phyloP scores from a whole-genome alignment of 2,113 vertebrate species.

The Nyctereutes procyonoides region DNA sequence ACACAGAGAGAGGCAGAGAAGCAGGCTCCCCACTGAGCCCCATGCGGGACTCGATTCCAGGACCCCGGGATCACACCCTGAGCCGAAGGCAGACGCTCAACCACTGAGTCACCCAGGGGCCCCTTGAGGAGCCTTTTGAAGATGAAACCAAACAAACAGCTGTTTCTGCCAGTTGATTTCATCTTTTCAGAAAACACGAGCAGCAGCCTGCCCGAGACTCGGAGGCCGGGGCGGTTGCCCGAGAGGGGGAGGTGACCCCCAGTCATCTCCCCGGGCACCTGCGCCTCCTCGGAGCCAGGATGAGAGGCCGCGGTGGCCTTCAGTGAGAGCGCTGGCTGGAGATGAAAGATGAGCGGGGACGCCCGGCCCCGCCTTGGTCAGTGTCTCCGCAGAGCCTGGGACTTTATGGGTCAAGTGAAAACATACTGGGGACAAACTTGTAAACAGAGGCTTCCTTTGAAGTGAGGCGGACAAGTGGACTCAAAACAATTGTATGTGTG shows the following conservation, averaged over 20 bases:
- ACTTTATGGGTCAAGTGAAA: conserved; percentile 69
- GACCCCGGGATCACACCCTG: no score
- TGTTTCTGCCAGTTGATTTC: background rate
- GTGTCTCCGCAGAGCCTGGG: background rate
- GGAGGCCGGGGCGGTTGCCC: background rate
- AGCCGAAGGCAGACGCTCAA: no score
- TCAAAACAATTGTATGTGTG: conserved; percentile 48
- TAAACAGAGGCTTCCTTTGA: conserved; percentile 73
- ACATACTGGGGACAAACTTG: conserved; percentile 45
- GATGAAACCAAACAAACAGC: conserved; percentile 23
- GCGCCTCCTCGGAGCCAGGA: background rate
- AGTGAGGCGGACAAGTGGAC: conserved; percentile 48
- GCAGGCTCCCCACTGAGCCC: no score
- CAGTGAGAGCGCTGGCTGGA: background rate
- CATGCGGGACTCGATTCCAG: no score
- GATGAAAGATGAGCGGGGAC: conserved; percentile 10
- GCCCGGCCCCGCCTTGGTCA: background rate
- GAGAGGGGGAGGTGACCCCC: background rate
- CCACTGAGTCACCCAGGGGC: no score
- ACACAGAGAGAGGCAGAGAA: background rate
- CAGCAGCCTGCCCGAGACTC: background rate
- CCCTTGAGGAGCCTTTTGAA: background rate
- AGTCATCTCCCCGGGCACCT: background rate
- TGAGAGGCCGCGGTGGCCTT: background rate
- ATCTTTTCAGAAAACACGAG: conserved; percentile 37